Evolutionary conservation across 30 jellyfish, hydroid and myxozoan species (phyloP), one percentile per base, ranked within the genome.

Genomic region (Rhopilema esculentum): DNA sequence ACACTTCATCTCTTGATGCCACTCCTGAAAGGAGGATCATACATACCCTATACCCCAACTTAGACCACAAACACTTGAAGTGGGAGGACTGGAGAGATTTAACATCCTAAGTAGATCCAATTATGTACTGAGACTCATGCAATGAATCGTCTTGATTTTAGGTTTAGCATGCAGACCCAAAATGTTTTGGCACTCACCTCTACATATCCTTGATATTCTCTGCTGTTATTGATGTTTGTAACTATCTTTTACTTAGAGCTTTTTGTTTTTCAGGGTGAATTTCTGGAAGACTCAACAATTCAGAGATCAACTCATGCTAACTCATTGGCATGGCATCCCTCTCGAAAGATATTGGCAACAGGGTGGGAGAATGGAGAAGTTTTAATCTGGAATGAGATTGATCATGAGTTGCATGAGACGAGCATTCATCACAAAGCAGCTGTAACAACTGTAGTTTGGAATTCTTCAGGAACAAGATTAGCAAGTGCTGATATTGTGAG

Each of bases 301-400:
- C 97, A 90, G 77, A 71, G 96, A 77, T 88, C 93, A 40, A 49
- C 85, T 17, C 72, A 77, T 49, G 97, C 61, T 20, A 49, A 85
- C 27, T 49, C 91, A 66, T 69, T 95, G 16, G 71, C 80, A 20
- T 95, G 99, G 99, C 99, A 95, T 68, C 99, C 99, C 19, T 31
- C 97, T 19, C 81, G 97, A n/a, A 95, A 95, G 72, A 66, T 95
- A n/a, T 81, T 95, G 4, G 99, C 98, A 0, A 61, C 48, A 79
- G 99, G 98, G 1, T 95, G 99, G 99, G 93, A 87, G 24, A 95
- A 87, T 77, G 97, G 97, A 33, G 97, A 88, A 28, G 86, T 91
- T 17, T n/a, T 81, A 22, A 75, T 95, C 27, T 95, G 99, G 99
- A 95, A 91, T 87, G 99, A 95, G 65, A 92, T 80, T 73, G 97